These are phyloP conservation scores for Andricus quercusramuli DNA, from an alignment of 2,888 invertebrate species.

Conservation along the genomic window DNA sequence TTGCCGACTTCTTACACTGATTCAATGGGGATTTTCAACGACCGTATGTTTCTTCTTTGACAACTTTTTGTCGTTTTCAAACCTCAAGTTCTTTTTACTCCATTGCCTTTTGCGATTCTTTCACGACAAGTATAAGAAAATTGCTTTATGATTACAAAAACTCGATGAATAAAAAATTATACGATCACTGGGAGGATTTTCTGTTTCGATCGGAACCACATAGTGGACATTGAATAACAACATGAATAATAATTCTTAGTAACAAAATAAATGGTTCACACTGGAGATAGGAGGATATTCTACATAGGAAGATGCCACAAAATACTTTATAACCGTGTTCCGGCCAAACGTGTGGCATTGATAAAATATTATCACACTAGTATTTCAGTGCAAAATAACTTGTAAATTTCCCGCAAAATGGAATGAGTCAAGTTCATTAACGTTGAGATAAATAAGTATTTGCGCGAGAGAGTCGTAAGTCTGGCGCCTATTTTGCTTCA, in stretches of 20 bases:
- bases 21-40: constrained; percentile 19
- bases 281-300: neutral
- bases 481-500: constrained; percentile 53
- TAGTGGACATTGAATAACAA: neutral
- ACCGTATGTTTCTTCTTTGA: constrained; percentile 34
- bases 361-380: constrained; percentile 28
- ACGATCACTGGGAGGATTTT: neutral
- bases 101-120: constrained; percentile 34
- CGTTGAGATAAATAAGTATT: constrained; percentile 50
- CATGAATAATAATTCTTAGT: constrained; percentile 3
- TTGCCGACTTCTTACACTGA: constrained; percentile 30
- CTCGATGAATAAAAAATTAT: constrained; percentile 15
- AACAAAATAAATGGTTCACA: neutral
- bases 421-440: constrained; percentile 53
- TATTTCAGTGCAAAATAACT: constrained; percentile 43
- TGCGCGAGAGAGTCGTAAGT: constrained; percentile 41
- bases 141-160: constrained; percentile 32
- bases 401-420: constrained; percentile 43
- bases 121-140: constrained; percentile 39
- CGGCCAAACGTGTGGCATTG: neutral
- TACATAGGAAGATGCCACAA: neutral
- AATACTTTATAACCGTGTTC: constrained; percentile 12
- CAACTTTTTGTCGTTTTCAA: constrained; percentile 11
- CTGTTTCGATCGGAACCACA: neutral
- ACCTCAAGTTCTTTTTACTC: constrained; percentile 34